phyloP scores from a whole-genome alignment of 2,888 invertebrate species.

The Lypha dubia region DNA sequence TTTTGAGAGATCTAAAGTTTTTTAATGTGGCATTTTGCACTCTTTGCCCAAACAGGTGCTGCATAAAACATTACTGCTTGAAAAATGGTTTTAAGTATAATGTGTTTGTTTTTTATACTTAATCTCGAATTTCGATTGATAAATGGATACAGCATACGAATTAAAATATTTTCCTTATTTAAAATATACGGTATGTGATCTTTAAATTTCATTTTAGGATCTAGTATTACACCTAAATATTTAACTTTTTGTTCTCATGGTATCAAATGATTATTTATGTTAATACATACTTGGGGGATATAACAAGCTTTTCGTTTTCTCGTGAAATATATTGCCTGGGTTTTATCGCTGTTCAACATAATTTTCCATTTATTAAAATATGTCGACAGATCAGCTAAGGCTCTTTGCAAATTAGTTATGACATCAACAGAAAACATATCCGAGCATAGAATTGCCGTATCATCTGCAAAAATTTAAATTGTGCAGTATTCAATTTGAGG shows the following conservation, averaged over 20 bases:
- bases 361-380: slow-evolving; percentile 19
- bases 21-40: background rate
- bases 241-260: background rate
- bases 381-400: background rate
- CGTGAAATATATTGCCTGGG: slow-evolving; percentile 13
- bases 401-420: slow-evolving; percentile 3
- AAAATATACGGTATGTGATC: background rate
- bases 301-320: slow-evolving; percentile 9
- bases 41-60: background rate
- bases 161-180: background rate
- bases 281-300: no score
- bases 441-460: slow-evolving; percentile 8
- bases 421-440: background rate
- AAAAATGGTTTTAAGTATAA: slow-evolving; percentile 2
- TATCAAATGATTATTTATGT: no score
- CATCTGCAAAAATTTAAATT: slow-evolving; percentile 24
- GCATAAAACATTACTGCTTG: background rate
- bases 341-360: slow-evolving; percentile 4
- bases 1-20: slow-evolving; percentile 1
- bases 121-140: background rate
- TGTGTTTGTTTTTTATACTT: background rate
- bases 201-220: background rate
- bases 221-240: background rate
- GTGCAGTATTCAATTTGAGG: background rate
- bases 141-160: background rate